Evolutionary conservation across 2,797 vertebrate species (phyloP), one percentile per base, ranked within the genome.

Genomic region (Schizopygopsis pylzovi): DNA sequence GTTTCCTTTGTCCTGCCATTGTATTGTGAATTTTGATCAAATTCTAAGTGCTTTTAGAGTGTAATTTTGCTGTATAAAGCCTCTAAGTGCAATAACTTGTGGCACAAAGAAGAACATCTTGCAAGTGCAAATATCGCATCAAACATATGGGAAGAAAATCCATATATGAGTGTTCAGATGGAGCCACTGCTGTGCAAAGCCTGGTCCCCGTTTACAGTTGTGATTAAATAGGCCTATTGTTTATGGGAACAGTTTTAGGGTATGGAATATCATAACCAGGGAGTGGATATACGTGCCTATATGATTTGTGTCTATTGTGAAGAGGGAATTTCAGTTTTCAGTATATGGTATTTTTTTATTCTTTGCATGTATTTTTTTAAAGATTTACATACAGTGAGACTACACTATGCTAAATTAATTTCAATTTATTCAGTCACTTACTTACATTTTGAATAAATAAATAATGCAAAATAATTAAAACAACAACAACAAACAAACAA

Each of bases 121-220:
- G 41, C 41, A 49, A 75, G 41, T 75, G 70, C 15, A 56, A 25
- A 5, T 71, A 56, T 9, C 71, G 37, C 12, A 0, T 49, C 70
- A 75, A 37, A 83, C 41, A 59, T 72, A 56, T 65, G 71, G 25
- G 71, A 65, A 33, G 28, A 76, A 84, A 68, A 83, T 76, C 72
- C 82, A 83, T 77, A 76, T 77, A 28, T 65, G 22, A 77, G 45
- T 37, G 10, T 77, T 84, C 59, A 76, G 43, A 83, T 25, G 7
- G 28, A 84, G 45, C 33, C 33, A 41, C 41, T 39, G 82, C 59
- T 77, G 59, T 81, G 63, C 20, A n/a, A 67, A 49, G 25, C 28
- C 72, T 75, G 43, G 22, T 75, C 77, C 28, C 11, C 41, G n/a
- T 33, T 39, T 63, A 18, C 15, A 12, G 3, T 45, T 9, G 7